Percentiles rank a stretch among this genome's conserved stretches.
phyloP scores from a whole-genome alignment of 2,113 vertebrate species.

The Crypturellus undulatus region DNA sequence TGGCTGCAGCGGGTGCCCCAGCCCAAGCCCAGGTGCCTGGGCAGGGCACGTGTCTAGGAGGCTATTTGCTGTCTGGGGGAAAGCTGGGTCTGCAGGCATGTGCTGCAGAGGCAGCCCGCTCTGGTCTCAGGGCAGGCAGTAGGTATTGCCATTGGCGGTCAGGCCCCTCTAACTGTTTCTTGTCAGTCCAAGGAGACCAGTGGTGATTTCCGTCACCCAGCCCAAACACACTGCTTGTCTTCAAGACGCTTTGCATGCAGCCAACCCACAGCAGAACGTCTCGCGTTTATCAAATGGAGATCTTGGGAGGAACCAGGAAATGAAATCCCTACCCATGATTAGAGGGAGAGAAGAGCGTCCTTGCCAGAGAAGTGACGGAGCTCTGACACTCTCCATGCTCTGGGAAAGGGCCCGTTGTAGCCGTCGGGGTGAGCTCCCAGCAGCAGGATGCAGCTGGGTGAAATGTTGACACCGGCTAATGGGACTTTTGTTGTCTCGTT shows the following conservation, averaged over 20 bases:
- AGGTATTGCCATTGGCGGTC: not conserved
- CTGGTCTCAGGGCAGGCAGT: not conserved
- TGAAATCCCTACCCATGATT: slow-evolving; percentile 5
- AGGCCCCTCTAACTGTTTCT: not conserved
- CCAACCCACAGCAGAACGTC: not conserved
- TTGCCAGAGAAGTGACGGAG: slow-evolving; percentile 33
- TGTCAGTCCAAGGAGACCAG: not conserved
- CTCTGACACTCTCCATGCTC: not conserved
- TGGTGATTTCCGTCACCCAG: slow-evolving; percentile 5
- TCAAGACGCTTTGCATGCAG: not conserved
- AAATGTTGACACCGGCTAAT: not conserved
- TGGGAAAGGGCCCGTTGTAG: not conserved
- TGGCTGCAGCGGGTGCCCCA: too few species aligned
- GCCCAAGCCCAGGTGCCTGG: not conserved
- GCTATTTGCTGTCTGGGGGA: not conserved
- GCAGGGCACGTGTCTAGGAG: not conserved
- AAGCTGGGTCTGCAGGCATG: not conserved
- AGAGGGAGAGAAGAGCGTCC: not conserved
- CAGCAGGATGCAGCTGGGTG: accelerated
- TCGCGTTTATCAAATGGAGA: slow-evolving; percentile 34
- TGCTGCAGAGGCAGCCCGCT: not conserved
- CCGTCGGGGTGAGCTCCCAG: accelerated
- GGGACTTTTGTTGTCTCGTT: not conserved
- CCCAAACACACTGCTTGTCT: slow-evolving; percentile 7
- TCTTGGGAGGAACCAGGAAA: slow-evolving; percentile 66